These are phyloP conservation scores for Mus caroli DNA, from an alignment of 2,797 vertebrate genomes.

Conservation along the genomic window DNA sequence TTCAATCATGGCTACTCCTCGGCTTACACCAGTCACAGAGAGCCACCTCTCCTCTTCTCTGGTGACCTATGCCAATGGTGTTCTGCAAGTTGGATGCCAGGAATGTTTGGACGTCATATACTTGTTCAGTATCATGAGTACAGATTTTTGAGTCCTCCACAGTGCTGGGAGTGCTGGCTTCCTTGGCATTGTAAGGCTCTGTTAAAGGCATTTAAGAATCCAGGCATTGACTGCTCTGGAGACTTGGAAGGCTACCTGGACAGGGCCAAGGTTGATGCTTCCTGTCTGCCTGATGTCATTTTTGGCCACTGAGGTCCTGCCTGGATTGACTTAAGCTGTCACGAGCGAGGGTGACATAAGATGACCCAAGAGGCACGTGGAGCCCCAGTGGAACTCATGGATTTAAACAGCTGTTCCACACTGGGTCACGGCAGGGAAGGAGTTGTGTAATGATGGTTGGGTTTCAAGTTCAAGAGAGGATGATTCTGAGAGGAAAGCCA, in stretches of 20 bases:
- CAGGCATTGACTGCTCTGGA: neutral
- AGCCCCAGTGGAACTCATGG: neutral
- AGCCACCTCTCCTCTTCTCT: neutral
- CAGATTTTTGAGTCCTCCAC: neutral
- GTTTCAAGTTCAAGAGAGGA: constrained; percentile 44
- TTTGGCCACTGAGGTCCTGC: neutral
- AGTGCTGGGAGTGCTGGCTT: neutral
- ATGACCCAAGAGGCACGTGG: neutral
- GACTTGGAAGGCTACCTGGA: neutral
- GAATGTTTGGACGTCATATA: neutral
- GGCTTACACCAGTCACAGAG: neutral
- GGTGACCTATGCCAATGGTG: neutral
- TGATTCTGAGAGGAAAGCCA: neutral
- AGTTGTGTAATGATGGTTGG: neutral
- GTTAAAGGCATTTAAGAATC: neutral
- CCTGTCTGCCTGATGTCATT: constrained; percentile 10
- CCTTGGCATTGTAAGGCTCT: neutral
- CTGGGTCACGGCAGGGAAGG: neutral
- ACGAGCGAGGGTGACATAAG: too few species aligned
- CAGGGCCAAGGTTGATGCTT: constrained; percentile 21
- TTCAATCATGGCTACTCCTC: neutral
- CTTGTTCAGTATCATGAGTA: neutral
- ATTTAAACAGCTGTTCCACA: constrained; percentile 21
- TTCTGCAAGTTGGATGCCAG: neutral
- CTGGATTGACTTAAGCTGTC: neutral